phyloP scores from a whole-genome alignment of 2,888 invertebrate species.

The Frankliniella fusca region DNA sequence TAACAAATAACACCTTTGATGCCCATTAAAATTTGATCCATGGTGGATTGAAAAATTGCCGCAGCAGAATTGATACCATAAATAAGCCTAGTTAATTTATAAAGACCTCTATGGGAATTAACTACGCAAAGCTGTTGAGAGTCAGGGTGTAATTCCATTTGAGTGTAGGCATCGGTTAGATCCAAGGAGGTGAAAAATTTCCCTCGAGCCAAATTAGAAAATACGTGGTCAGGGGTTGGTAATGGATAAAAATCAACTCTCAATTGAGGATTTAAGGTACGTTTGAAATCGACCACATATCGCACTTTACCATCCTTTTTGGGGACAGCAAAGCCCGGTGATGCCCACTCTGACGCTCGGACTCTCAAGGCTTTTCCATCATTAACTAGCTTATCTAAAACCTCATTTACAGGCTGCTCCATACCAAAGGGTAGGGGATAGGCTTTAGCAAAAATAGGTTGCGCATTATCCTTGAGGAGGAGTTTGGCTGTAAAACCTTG shows the following conservation, averaged over 20 bases:
- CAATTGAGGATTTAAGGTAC: no score
- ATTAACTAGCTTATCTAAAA: neutral
- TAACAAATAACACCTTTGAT: slow-evolving; percentile 13
- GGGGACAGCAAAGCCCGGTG: no score
- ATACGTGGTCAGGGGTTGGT: no score
- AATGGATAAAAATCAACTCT: no score
- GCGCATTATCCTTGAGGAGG: no score
- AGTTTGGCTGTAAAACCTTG: no score
- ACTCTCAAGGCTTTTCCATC: neutral
- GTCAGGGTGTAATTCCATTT: slow-evolving; percentile 36
- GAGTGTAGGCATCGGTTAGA: slow-evolving; percentile 38
- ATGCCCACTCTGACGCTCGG: no score
- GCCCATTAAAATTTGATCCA: slow-evolving; percentile 26
- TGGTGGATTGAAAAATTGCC: slow-evolving; percentile 15
- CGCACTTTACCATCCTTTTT: no score
- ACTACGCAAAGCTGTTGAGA: slow-evolving; percentile 36
- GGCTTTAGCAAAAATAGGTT: no score
- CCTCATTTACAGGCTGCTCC: no score
- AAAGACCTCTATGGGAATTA: slow-evolving; percentile 28
- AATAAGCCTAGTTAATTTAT: neutral
- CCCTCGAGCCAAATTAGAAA: neutral
- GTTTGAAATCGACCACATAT: no score
- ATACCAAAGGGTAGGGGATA: no score
- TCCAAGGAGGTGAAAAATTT: slow-evolving; percentile 37
- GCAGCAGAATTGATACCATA: slow-evolving; percentile 23